phyloP scores from a whole-genome alignment of 1,140 invertebrate genomes.

The Drosophila littoralis region DNA sequence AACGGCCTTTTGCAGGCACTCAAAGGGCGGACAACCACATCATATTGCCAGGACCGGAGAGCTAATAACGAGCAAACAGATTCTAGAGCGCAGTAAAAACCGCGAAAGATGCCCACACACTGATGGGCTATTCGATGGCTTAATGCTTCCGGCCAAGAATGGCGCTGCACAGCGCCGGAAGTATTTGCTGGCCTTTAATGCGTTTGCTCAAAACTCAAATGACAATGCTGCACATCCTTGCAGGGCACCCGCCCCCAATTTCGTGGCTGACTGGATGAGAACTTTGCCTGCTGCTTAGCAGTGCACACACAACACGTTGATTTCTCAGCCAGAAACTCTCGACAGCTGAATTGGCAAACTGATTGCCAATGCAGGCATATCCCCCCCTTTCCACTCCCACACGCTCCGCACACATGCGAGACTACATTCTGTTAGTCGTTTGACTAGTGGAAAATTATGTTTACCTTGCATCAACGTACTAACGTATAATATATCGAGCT shows the following conservation, averaged over 20 bases:
- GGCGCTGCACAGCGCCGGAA: conserved; percentile 48
- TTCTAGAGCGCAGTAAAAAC: conserved; percentile 27
- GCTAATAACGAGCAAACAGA: conserved; percentile 39
- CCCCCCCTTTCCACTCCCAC: background rate
- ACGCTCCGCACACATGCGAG: conserved; percentile 14
- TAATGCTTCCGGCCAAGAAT: conserved; percentile 64
- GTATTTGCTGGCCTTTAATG: conserved; percentile 69
- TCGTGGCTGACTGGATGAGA: conserved; percentile 8
- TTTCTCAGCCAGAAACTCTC: conserved; percentile 28
- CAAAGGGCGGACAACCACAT: conserved; percentile 20
- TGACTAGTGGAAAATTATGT: conserved; percentile 68
- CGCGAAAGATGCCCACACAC: conserved; percentile 18
- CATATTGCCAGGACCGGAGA: conserved; percentile 8
- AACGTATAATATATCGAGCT: conserved; percentile 54
- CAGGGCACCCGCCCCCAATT: conserved; percentile 11
- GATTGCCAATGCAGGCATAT: conserved; percentile 29
- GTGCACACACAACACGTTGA: conserved; percentile 28
- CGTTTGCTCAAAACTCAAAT: conserved; percentile 62
- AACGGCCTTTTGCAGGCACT: background rate
- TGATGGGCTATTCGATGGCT: conserved; percentile 30
- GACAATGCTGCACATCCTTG: conserved; percentile 36
- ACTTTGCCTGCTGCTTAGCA: conserved; percentile 19
- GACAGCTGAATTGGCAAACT: conserved; percentile 39
- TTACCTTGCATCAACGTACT: conserved; percentile 60
- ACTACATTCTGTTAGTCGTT: conserved; percentile 28